phyloP scores from a whole-genome alignment of 2,888 invertebrate genomes.

The Drosophila nigricruria region DNA sequence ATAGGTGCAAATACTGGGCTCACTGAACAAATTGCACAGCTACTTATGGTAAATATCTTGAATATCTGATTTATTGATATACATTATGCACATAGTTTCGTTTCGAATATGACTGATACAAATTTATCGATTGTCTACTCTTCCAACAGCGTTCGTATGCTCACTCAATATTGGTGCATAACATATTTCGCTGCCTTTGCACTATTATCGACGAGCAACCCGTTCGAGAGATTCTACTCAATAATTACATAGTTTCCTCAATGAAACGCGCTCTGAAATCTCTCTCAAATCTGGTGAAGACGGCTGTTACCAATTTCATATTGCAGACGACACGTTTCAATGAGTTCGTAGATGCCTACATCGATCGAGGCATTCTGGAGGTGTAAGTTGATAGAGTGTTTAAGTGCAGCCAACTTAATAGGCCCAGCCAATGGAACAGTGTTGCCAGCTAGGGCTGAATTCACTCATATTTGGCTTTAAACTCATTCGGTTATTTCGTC shows the following conservation, averaged over 20 bases:
- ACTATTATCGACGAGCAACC: conserved; percentile 72
- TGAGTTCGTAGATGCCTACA: conserved; percentile 73
- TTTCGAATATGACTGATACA: too few relatives aligned
- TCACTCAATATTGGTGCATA: conserved; percentile 74
- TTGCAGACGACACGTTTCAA: conserved; percentile 79
- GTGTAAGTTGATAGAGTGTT: conserved; percentile 61
- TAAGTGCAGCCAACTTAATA: background rate
- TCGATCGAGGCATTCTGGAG: conserved; percentile 77
- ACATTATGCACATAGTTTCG: too few relatives aligned
- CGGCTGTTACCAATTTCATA: conserved; percentile 82
- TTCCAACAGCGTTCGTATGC: conserved; percentile 60
- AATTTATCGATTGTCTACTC: background rate
- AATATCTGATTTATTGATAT: background rate
- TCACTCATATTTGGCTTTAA: background rate
- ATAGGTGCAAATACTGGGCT: conserved; percentile 50
- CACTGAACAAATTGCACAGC: conserved; percentile 59
- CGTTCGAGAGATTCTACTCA: conserved; percentile 61
- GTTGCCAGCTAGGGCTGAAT: too few relatives aligned
- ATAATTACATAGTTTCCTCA: conserved; percentile 64
- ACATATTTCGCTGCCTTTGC: conserved; percentile 81
- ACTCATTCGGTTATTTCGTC: background rate
- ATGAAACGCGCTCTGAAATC: conserved; percentile 78
- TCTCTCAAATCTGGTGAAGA: conserved; percentile 76
- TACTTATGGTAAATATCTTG: conserved; percentile 68
- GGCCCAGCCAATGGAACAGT: background rate